A percentile compares a stretch with the other conserved stretches of the same genome.
Conservation (phyloP, 2,888 invertebrate genomes). For the Microplitis manilae region DNA sequence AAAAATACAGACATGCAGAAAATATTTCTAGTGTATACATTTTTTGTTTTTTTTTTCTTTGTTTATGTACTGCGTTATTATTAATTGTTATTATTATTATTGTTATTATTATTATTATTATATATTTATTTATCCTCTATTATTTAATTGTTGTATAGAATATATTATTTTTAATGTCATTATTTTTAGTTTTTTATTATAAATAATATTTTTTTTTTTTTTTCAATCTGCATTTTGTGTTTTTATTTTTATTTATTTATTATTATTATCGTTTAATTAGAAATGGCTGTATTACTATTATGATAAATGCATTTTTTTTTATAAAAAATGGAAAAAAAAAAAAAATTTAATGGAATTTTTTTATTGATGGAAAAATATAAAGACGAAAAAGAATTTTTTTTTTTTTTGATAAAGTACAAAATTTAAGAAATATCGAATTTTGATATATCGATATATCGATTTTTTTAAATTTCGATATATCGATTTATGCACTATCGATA, state of each 20-base stretch:
- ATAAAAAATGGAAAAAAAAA: neutral
- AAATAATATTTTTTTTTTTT: neutral
- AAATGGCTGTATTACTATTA: too few relatives aligned
- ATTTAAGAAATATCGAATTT: too few relatives aligned
- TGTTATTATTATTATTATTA: conserved; percentile 2
- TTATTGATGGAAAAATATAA: too few relatives aligned
- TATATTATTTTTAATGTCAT: conserved; percentile 1
- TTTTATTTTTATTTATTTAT: neutral
- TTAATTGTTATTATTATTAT: conserved; percentile 12
- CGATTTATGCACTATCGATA: too few relatives aligned
- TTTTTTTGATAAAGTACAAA: too few relatives aligned
- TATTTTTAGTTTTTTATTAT: neutral
- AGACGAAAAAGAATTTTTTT: too few relatives aligned
- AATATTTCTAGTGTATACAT: conserved; percentile 11
- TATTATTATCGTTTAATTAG: neutral
- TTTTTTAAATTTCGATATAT: too few relatives aligned
- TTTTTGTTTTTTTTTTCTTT: neutral
- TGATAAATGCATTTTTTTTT: neutral
- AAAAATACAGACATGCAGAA: conserved; percentile 15
- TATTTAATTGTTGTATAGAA: neutral
- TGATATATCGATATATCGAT: too few relatives aligned
- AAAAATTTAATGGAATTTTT: too few relatives aligned
- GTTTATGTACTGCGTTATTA: neutral
- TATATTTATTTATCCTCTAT: neutral
- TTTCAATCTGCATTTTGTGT: neutral